These are phyloP conservation scores for Amitus sp. DNA, from an alignment of 2,888 invertebrate genomes.

Conservation along the genomic window DNA sequence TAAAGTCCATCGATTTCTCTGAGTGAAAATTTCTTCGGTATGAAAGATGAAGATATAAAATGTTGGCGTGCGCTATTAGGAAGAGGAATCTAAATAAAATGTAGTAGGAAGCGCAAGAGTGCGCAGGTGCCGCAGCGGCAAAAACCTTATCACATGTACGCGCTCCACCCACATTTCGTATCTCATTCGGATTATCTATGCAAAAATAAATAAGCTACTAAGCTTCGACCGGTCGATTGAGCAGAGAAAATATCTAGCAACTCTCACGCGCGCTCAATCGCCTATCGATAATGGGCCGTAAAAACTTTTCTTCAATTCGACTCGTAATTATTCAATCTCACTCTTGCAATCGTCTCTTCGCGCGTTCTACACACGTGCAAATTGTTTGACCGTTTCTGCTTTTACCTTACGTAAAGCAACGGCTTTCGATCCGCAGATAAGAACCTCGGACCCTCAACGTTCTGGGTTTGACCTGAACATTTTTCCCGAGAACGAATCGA, in stretches of 20 bases:
- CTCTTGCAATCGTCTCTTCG: neutral
- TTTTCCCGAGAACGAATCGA: too few species aligned
- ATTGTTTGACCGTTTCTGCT: neutral
- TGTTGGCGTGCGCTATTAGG: constrained; percentile 23
- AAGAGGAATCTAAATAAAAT: constrained; percentile 21
- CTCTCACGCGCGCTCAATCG: constrained; percentile 16
- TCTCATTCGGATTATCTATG: constrained; percentile 60
- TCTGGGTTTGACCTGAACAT: too few species aligned
- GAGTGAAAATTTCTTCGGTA: too few species aligned
- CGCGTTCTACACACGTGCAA: constrained; percentile 1
- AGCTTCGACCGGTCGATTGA: constrained; percentile 34
- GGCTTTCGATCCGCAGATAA: too few species aligned
- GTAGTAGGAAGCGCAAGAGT: constrained; percentile 50
- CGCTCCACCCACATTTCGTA: constrained; percentile 59
- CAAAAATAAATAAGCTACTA: constrained; percentile 60
- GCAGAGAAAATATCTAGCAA: constrained; percentile 15
- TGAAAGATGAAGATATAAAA: too few species aligned
- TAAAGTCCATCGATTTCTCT: too few species aligned
- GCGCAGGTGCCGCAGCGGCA: constrained; percentile 55
- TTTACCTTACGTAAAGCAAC: neutral
- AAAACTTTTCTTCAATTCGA: constrained; percentile 10
- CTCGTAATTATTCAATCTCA: constrained; percentile 7
- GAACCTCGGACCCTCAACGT: too few species aligned
- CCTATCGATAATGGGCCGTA: constrained; percentile 8
- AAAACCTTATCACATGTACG: constrained; percentile 57